Percentiles rank a stretch among this genome's conserved stretches.
Conservation (phyloP, 2,113 vertebrate species). For the Balaenoptera acutorostrata region DNA sequence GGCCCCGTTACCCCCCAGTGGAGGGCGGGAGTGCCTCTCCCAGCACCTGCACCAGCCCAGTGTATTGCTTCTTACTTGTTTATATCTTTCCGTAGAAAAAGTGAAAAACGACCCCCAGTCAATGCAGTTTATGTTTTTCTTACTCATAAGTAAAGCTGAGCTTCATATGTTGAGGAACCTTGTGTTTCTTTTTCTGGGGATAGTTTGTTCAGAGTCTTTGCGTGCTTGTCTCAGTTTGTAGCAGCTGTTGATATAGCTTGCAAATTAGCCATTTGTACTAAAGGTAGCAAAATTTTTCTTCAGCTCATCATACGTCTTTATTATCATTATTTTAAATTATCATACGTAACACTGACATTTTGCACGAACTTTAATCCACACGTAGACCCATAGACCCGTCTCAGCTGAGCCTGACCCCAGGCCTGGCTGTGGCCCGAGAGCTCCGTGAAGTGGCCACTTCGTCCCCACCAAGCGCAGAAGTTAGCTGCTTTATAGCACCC, state of each 20-base stretch:
- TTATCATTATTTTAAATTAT: too few relatives aligned
- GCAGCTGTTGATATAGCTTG: neutral
- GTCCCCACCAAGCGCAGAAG: neutral
- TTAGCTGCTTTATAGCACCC: too few relatives aligned
- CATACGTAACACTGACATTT: accelerated
- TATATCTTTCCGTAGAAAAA: neutral
- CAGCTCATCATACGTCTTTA: neutral
- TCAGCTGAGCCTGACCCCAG: neutral
- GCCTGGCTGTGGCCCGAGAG: neutral
- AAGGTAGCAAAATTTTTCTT: neutral
- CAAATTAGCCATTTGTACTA: neutral
- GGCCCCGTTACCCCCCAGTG: too few relatives aligned
- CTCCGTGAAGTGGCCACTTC: accelerated
- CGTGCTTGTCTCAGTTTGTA: neutral
- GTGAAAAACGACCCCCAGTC: neutral
- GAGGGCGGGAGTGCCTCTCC: neutral
- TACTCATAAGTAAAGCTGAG: neutral
- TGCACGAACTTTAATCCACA: neutral
- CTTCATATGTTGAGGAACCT: too few relatives aligned
- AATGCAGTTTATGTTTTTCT: neutral
- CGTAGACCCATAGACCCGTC: accelerated
- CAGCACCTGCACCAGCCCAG: accelerated
- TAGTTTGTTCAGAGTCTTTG: neutral
- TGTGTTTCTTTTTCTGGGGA: neutral
- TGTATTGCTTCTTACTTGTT: neutral